Conservation (phyloP, 2,888 invertebrate genomes). For the Thecocarcelia acutangulata region DNA sequence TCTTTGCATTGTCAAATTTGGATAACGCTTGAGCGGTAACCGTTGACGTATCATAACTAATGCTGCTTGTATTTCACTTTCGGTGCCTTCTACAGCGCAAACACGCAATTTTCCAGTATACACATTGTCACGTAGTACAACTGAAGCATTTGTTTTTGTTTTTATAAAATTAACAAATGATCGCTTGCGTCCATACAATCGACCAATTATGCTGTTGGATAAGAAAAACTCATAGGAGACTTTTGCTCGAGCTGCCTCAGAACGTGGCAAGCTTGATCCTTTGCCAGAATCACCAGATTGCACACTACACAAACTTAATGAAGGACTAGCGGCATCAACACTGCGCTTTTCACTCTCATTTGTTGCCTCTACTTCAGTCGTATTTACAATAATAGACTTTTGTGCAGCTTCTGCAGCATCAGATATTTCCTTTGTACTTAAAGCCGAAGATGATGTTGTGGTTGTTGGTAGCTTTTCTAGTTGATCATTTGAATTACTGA, state of each 20-base stretch:
- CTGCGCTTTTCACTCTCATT: conserved; percentile 74
- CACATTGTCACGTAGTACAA: conserved; percentile 88
- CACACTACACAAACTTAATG: conserved; percentile 83
- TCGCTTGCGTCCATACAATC: conserved; percentile 92
- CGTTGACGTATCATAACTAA: conserved; percentile 91
- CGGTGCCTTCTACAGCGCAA: conserved; percentile 91
- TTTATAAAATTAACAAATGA: conserved; percentile 91
- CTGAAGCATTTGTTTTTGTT: conserved; percentile 88
- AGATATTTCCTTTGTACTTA: not conserved
- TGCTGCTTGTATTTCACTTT: conserved; percentile 90
- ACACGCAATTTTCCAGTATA: conserved; percentile 88
- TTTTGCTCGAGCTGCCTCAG: conserved; percentile 77
- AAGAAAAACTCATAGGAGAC: conserved; percentile 85
- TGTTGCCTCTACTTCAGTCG: conserved; percentile 33
- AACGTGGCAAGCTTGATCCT: conserved; percentile 80
- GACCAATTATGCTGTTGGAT: conserved; percentile 89
- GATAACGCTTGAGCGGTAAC: conserved; percentile 91
- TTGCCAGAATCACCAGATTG: conserved; percentile 81
- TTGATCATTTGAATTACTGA: conserved; percentile 53
- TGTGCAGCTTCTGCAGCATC: conserved; percentile 10
- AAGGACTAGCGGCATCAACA: conserved; percentile 84
- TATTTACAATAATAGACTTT: conserved; percentile 16
- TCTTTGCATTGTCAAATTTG: conserved; percentile 87
- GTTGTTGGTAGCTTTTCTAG: conserved; percentile 7
- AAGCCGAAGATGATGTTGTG: not conserved